A percentile compares a stretch with the other conserved stretches of the same genome.
phyloP scores from a whole-genome alignment of 1,140 invertebrate genomes.

The Dreissena polymorpha region DNA sequence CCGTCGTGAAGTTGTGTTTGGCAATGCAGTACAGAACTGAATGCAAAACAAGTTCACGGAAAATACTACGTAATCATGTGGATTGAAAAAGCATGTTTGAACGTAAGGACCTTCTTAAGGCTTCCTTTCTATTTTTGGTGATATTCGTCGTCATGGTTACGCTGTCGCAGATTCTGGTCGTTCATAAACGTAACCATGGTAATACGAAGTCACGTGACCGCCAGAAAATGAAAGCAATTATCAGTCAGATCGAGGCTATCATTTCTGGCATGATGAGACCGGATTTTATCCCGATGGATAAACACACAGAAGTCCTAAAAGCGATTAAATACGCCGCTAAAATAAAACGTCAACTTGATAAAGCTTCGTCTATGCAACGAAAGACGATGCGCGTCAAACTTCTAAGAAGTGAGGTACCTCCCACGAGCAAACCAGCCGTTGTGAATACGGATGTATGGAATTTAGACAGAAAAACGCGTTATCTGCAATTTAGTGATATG shows the following conservation, averaged over 20 bases:
- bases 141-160: conserved; percentile 32
- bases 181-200: conserved; percentile 31
- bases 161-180: conserved; percentile 37
- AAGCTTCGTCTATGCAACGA: neutral
- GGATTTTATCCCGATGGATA: conserved; percentile 14
- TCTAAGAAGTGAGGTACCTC: too few relatives aligned
- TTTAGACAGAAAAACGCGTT: too few relatives aligned
- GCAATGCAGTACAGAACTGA: too few relatives aligned
- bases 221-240: neutral
- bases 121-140: conserved; percentile 15
- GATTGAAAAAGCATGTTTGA: conserved; percentile 34
- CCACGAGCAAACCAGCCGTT: too few relatives aligned
- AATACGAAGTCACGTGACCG: conserved; percentile 10
- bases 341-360: conserved; percentile 3
- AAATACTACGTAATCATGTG: neutral
- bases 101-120: conserved; percentile 32
- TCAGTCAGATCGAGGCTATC: conserved; percentile 11
- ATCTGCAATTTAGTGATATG: too few relatives aligned
- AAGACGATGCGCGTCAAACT: too few relatives aligned
- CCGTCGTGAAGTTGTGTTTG: too few relatives aligned
- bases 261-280: conserved; percentile 36
- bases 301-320: conserved; percentile 7
- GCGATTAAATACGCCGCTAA: conserved; percentile 8
- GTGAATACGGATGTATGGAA: too few relatives aligned
- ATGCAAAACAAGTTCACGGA: too few relatives aligned